Percentiles rank a stretch among this genome's conserved stretches.
Evolutionary conservation across 2,888 invertebrate genomes (phyloP).

Genomic region (Dolomedes plantarius): DNA sequence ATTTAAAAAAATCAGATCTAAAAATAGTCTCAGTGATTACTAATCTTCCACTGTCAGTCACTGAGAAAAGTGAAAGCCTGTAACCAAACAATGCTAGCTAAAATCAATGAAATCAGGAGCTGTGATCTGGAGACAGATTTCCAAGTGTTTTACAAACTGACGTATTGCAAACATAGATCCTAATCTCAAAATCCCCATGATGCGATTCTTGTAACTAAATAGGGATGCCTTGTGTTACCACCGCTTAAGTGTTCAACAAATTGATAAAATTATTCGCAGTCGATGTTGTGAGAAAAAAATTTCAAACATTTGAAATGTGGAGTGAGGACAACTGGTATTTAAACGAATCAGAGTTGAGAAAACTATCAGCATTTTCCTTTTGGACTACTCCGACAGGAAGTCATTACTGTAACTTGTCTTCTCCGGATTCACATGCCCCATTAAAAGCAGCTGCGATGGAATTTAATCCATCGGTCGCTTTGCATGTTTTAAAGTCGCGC

Average conservation of each 20-base stretch:
- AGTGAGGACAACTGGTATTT: neutral
- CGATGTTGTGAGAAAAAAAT: neutral
- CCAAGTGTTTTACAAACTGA: no score
- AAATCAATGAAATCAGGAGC: no score
- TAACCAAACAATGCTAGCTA: no score
- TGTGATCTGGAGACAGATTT: neutral
- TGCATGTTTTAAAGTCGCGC: constrained; percentile 56
- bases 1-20: no score
- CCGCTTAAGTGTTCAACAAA: neutral
- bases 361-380: constrained; percentile 41
- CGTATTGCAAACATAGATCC: no score
- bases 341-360: constrained; percentile 13
- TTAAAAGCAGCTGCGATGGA: constrained; percentile 60
- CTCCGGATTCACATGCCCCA: constrained; percentile 37
- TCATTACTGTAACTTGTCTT: constrained; percentile 52
- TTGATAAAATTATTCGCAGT: constrained; percentile 31
- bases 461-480: constrained; percentile 61
- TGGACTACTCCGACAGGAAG: constrained; percentile 38
- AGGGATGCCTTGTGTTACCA: constrained; percentile 22
- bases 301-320: no score
- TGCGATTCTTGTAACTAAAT: constrained; percentile 25
- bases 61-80: no score
- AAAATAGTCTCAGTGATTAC: no score
- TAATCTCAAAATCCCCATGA: constrained; percentile 35
- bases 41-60: no score